A percentile compares a stretch with the other conserved stretches of the same genome.
Conservation (phyloP, 2,888 invertebrate genomes). For the Oscheius sp. region DNA sequence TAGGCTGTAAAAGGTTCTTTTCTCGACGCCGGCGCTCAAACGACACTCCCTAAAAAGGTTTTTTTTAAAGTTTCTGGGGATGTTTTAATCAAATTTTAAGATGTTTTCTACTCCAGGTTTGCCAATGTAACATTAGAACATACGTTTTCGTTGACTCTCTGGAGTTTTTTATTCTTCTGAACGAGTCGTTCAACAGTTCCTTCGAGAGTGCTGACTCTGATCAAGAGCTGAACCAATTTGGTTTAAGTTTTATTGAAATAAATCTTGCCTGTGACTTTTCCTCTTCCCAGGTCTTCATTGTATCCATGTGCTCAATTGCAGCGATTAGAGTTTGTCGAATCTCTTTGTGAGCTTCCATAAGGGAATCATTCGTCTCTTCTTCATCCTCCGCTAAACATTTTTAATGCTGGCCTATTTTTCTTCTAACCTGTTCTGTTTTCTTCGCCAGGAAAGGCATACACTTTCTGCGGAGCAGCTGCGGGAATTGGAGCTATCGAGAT, state of each 20-base stretch:
- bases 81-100: not conserved
- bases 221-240: not conserved
- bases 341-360: conserved; percentile 1
- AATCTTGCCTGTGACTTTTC: not conserved
- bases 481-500: too few relatives aligned
- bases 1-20: not conserved
- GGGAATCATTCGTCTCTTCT: not conserved
- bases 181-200: conserved; percentile 4
- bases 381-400: not conserved
- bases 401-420: not conserved
- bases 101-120: not conserved
- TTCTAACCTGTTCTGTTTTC: not conserved
- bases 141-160: not conserved
- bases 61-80: not conserved
- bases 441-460: not conserved
- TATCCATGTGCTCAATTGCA: conserved; percentile 2
- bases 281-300: conserved; percentile 7
- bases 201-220: not conserved
- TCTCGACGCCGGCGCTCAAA: not conserved
- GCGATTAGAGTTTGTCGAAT: conserved; percentile 1
- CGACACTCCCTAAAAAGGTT: not conserved
- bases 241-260: not conserved
- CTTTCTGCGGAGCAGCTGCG: not conserved
- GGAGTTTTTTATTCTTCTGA: not conserved
- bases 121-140: not conserved